Conservation (phyloP, 2,113 vertebrate genomes). For the Haemorhous mexicanus region DNA sequence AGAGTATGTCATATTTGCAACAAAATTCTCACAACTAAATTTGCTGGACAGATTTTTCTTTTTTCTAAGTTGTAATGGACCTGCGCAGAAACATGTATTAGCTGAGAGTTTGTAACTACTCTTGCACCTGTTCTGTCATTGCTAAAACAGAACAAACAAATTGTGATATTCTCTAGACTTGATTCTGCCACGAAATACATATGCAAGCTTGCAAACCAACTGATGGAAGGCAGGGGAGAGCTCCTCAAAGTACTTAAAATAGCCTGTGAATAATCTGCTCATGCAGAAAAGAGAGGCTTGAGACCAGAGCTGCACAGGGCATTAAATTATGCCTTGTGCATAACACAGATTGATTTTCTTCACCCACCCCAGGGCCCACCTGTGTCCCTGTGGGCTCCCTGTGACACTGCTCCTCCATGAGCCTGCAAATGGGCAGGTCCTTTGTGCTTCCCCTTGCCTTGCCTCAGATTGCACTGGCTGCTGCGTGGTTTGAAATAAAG, state of each 20-base stretch:
- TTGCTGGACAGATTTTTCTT: neutral
- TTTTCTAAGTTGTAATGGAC: neutral
- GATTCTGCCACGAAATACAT: neutral
- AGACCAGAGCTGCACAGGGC: neutral
- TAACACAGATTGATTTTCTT: neutral
- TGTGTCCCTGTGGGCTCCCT: neutral
- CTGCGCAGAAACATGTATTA: neutral
- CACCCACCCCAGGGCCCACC: neutral
- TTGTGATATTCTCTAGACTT: neutral
- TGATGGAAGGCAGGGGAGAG: neutral
- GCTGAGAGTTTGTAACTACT: neutral
- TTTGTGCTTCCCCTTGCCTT: neutral
- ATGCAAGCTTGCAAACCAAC: neutral
- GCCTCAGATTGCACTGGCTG: neutral
- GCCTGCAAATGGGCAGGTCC: too few relatives aligned
- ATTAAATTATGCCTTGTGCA: neutral
- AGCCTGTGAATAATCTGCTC: neutral
- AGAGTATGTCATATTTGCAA: neutral
- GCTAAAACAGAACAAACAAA: neutral
- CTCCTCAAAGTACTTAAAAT: neutral
- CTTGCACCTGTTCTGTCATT: neutral
- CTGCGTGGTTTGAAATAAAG: neutral
- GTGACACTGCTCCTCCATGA: neutral
- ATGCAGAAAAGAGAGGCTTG: neutral
- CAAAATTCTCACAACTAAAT: neutral